phyloP scores from a whole-genome alignment of 2,113 vertebrate species.

The Callithrix jacchus region DNA sequence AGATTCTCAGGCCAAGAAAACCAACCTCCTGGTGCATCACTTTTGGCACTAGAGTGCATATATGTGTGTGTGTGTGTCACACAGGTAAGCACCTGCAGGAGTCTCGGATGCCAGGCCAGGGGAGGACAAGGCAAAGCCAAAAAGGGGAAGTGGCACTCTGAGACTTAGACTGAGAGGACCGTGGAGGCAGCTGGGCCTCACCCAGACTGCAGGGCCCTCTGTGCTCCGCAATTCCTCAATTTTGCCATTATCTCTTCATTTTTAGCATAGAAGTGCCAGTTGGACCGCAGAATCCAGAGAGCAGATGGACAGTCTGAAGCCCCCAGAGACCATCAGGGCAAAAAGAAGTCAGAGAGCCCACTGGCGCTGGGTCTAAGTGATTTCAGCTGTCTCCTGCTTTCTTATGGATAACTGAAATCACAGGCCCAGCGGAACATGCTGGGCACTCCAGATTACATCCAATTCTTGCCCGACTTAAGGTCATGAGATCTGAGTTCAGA shows the following conservation, averaged over 20 bases:
- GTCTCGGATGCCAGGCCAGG: rapidly evolving
- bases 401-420: neutral
- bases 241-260: neutral
- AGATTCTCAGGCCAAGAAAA: neutral
- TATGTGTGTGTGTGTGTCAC: too few species aligned
- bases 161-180: neutral
- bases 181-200: too few species aligned
- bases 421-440: neutral
- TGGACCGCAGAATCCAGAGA: neutral
- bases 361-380: neutral
- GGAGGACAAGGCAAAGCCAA: neutral
- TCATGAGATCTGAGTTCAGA: neutral
- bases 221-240: neutral
- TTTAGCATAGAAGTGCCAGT: neutral
- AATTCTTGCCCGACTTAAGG: neutral
- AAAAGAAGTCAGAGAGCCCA: neutral
- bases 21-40: neutral
- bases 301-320: neutral
- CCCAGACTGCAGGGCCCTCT: neutral
- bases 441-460: neutral
- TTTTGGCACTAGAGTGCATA: neutral
- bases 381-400: neutral
- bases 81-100: neutral
- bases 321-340: rapidly evolving
- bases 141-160: neutral